Percentiles rank a stretch among this genome's conserved stretches.
Conservation (phyloP, 1,140 invertebrate genomes). For the Drosophila lini region DNA sequence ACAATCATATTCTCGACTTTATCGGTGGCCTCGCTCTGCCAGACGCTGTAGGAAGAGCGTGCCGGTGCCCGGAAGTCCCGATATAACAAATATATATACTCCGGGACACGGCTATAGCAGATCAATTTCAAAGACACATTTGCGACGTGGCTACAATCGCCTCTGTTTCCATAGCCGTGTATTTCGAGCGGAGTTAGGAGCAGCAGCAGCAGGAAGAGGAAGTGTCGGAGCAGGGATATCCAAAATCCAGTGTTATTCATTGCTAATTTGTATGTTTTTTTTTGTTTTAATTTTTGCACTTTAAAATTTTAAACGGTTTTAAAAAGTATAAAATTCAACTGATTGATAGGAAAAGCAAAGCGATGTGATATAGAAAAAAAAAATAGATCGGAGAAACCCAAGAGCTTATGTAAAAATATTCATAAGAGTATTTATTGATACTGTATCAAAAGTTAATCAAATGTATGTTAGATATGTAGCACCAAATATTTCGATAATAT, state of each 20-base stretch:
- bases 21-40: background rate
- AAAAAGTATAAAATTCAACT: background rate
- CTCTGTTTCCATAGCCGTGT: background rate
- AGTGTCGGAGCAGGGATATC: background rate
- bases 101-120: background rate
- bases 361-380: background rate
- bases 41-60: background rate
- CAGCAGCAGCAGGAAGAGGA: background rate
- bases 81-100: background rate
- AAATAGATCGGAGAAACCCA: no score
- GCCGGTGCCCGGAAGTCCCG: background rate
- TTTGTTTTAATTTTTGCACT: background rate
- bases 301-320: background rate
- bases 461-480: no score
- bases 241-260: background rate
- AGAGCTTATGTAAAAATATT: no score
- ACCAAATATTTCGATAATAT: no score
- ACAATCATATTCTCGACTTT: background rate
- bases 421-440: no score
- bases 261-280: background rate
- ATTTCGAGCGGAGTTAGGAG: background rate
- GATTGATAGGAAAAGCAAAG: background rate
- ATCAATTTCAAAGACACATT: background rate
- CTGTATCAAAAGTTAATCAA: no score
- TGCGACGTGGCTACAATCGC: background rate